Conservation (phyloP, 2,797 vertebrate species). For the Masticophis lateralis region DNA sequence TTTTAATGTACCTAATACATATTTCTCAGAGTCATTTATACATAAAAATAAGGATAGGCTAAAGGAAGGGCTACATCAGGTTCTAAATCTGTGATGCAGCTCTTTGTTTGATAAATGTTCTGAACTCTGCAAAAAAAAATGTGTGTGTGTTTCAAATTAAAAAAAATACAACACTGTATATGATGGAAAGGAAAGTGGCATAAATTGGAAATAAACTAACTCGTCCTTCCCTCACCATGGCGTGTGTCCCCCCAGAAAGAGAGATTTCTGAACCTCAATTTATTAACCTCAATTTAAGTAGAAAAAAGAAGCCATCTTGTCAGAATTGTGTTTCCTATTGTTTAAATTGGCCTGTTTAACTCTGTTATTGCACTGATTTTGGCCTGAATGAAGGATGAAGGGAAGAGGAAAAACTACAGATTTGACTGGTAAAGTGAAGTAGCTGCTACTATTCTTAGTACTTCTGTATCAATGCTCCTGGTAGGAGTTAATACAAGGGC, state of each 20-base stretch:
- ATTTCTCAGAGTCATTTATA: background rate
- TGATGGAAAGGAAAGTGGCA: background rate
- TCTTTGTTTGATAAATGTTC: background rate
- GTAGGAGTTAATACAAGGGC: conserved; percentile 47
- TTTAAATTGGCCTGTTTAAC: conserved; percentile 54
- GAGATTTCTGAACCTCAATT: conserved; percentile 46
- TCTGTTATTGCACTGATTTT: conserved; percentile 48
- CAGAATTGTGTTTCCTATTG: conserved; percentile 54
- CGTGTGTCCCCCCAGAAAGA: background rate
- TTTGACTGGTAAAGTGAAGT: conserved; percentile 61
- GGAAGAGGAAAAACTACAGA: conserved; percentile 38
- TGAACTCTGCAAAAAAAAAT: background rate
- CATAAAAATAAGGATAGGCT: background rate
- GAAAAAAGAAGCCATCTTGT: conserved; percentile 50
- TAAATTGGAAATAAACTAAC: background rate
- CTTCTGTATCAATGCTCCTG: conserved; percentile 41
- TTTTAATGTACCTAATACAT: background rate
- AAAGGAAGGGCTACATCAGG: background rate
- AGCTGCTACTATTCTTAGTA: conserved; percentile 51
- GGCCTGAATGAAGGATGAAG: conserved; percentile 26
- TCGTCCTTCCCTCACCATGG: background rate
- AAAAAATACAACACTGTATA: background rate
- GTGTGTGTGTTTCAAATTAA: background rate
- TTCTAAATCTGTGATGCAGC: background rate
- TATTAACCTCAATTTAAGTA: conserved; percentile 56